These are phyloP conservation scores for Spheniscus humboldti DNA, from an alignment of 2,797 vertebrate species.

Conservation along the genomic window DNA sequence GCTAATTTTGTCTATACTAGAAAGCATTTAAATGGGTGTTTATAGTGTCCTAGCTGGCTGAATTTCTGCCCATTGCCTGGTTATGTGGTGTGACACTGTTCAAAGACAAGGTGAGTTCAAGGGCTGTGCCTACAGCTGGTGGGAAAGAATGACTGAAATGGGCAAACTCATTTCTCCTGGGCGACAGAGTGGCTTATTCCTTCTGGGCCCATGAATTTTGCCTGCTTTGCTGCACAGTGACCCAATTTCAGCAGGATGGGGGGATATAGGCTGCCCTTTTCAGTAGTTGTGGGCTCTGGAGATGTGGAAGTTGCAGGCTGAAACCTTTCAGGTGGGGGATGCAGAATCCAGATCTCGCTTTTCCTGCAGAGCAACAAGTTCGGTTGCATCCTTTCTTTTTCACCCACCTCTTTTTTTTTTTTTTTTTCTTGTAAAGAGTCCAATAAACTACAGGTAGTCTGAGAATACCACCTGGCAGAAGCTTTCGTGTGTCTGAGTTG, in stretches of 20 bases:
- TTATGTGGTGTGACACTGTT: neutral
- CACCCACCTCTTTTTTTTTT: neutral
- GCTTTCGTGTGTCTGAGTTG: neutral
- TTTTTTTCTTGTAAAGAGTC: neutral
- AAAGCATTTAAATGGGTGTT: neutral
- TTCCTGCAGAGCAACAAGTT: neutral
- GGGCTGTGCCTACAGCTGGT: neutral
- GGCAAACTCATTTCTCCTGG: neutral
- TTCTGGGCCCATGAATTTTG: neutral
- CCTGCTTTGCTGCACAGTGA: neutral
- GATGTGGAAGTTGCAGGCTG: neutral
- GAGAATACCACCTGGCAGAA: neutral
- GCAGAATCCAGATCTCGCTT: neutral
- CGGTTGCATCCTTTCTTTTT: neutral
- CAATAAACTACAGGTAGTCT: neutral
- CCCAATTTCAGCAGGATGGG: neutral
- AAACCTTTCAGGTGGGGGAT: neutral
- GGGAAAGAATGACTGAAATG: neutral
- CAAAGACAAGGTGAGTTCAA: constrained; percentile 14
- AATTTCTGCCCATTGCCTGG: neutral
- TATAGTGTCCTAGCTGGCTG: neutral
- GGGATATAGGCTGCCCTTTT: neutral
- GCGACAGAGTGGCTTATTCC: neutral
- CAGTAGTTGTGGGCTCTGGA: neutral
- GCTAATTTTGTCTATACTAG: neutral